phyloP scores from a whole-genome alignment of 2,797 vertebrate species.

The Esox masquinongy region DNA sequence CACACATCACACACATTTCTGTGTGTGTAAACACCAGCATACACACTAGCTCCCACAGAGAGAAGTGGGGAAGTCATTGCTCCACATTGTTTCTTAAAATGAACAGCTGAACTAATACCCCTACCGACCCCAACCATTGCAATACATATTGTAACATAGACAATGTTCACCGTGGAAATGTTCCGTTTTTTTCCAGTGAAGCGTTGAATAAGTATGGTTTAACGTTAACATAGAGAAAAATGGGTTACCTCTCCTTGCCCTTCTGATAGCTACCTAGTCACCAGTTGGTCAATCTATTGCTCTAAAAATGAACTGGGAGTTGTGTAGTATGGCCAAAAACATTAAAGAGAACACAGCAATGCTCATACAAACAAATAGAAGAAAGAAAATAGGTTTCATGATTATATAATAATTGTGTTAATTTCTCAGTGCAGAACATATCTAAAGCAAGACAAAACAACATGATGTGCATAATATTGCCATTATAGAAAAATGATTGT shows the following conservation, averaged over 20 bases:
- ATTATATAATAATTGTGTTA: background rate
- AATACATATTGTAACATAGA: background rate
- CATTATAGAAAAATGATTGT: background rate
- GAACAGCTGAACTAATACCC: background rate
- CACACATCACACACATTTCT: background rate
- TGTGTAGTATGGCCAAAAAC: background rate
- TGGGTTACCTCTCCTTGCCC: background rate
- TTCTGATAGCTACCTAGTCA: background rate
- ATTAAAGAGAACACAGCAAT: background rate
- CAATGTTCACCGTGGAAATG: background rate
- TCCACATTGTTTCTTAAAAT: background rate
- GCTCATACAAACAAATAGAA: background rate
- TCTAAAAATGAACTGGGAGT: background rate
- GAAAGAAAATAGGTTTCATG: background rate
- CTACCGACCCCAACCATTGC: background rate
- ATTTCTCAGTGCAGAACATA: background rate
- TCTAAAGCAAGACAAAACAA: background rate
- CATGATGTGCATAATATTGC: background rate
- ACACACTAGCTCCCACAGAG: background rate
- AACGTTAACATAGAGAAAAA: background rate
- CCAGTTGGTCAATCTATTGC: background rate
- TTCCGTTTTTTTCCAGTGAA: background rate
- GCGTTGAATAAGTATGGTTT: background rate
- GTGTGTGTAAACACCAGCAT: background rate
- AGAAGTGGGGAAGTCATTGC: conserved; percentile 1